These are phyloP conservation scores for Hydrolagus affinis DNA, from an alignment of 2,113 vertebrate genomes.

Conservation along the genomic window DNA sequence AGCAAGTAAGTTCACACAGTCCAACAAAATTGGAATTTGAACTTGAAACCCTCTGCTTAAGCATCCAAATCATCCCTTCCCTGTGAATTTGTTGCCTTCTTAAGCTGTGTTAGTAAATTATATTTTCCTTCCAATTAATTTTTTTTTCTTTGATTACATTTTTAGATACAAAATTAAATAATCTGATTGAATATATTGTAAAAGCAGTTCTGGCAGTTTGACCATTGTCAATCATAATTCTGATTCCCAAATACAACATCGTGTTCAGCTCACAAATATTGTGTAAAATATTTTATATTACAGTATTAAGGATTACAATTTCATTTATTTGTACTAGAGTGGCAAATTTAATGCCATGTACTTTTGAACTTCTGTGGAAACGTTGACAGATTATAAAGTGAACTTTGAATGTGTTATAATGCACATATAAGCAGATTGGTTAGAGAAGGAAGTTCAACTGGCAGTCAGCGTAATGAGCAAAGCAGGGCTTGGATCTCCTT, in stretches of 20 bases:
- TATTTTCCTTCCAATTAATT: too few species aligned
- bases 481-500: neutral
- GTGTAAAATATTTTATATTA: neutral
- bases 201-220: too few species aligned
- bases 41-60: too few species aligned
- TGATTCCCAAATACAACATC: neutral
- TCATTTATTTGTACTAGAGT: neutral
- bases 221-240: too few species aligned
- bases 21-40: too few species aligned
- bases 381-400: neutral
- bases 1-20: too few species aligned
- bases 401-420: neutral
- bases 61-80: too few species aligned
- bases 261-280: neutral
- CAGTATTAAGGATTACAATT: neutral
- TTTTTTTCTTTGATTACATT: too few species aligned
- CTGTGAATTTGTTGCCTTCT: too few species aligned
- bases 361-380: neutral
- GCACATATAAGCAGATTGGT: neutral
- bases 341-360: neutral
- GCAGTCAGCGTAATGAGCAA: neutral
- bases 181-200: too few species aligned
- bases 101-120: too few species aligned
- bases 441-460: neutral
- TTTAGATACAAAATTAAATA: too few species aligned